Percentiles rank a stretch among this genome's conserved stretches.
These are phyloP conservation scores for Apamea anceps DNA, from an alignment of 2,888 invertebrate genomes.

Conservation along the genomic window DNA sequence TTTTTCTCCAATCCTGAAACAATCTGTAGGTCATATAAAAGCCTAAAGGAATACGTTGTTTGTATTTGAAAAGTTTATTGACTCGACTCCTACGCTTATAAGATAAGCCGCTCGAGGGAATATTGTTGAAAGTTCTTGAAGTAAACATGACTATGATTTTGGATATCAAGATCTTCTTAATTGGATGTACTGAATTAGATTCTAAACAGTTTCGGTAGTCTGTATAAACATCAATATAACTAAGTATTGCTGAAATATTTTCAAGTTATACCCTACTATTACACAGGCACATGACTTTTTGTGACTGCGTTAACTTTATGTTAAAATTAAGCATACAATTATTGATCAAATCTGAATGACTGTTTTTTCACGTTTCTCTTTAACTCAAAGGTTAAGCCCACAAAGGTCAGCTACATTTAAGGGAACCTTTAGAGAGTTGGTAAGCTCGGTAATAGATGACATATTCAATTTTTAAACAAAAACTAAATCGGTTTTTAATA, in stretches of 20 bases:
- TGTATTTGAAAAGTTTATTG: conserved; percentile 21
- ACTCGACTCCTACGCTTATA: background rate
- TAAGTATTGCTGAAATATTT: background rate
- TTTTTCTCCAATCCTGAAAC: conserved; percentile 5
- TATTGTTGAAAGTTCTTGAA: background rate
- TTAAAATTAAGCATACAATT: background rate
- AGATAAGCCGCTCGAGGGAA: background rate
- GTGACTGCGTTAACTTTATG: background rate
- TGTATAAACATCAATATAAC: background rate
- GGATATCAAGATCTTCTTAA: background rate
- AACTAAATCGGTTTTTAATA: background rate
- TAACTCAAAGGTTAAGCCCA: conserved; percentile 16
- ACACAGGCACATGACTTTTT: background rate
- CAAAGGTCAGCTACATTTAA: conserved; percentile 9
- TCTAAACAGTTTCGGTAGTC: background rate
- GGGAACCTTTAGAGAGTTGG: conserved; percentile 27
- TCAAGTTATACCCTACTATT: background rate
- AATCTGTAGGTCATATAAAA: conserved; percentile 14
- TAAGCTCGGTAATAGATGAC: background rate
- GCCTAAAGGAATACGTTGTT: conserved; percentile 18
- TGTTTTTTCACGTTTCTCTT: background rate
- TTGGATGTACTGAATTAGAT: conserved; percentile 2
- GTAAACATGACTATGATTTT: conserved; percentile 8
- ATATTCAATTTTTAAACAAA: background rate
- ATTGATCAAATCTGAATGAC: background rate